A percentile compares a stretch with the other conserved stretches of the same genome.
Evolutionary conservation across 2,888 invertebrate genomes (phyloP).

Genomic region (Synanthedon myopaeformis): DNA sequence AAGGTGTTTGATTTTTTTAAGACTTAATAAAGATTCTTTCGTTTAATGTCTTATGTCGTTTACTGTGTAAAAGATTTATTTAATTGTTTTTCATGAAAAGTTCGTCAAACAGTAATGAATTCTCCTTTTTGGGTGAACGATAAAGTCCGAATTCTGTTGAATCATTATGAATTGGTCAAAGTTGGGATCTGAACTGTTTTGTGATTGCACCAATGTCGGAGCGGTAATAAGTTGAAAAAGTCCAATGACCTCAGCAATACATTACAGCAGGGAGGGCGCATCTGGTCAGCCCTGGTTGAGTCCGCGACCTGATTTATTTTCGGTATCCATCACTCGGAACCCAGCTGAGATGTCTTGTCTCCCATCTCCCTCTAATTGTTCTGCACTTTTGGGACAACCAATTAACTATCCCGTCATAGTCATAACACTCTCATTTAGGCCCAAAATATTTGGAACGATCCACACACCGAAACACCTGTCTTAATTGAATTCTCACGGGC

Average conservation of each 20-base stretch:
- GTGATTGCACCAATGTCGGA: background rate
- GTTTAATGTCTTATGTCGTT: too few relatives aligned
- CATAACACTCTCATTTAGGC: background rate
- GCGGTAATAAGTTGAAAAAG: constrained; percentile 26
- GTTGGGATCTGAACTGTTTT: too few relatives aligned
- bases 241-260: constrained; percentile 36
- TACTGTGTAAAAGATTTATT: too few relatives aligned
- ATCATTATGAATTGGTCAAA: too few relatives aligned
- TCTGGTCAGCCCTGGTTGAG: constrained; percentile 44
- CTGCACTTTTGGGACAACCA: constrained; percentile 33
- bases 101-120: too few relatives aligned
- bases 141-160: too few relatives aligned
- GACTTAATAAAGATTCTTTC: too few relatives aligned
- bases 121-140: too few relatives aligned
- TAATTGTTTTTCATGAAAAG: too few relatives aligned
- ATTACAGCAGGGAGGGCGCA: constrained; percentile 33
- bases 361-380: constrained; percentile 36
- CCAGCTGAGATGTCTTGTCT: constrained; percentile 52
- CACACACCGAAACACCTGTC: constrained; percentile 29
- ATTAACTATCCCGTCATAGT: constrained; percentile 25
- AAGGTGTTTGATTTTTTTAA: too few relatives aligned
- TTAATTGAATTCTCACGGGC: constrained; percentile 39
- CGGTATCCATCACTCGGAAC: constrained; percentile 54
- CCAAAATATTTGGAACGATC: background rate
- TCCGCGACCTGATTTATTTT: constrained; percentile 59